A percentile compares a stretch with the other conserved stretches of the same genome.
phyloP scores from a whole-genome alignment of 2,888 invertebrate genomes.

The Macropis europaea region DNA sequence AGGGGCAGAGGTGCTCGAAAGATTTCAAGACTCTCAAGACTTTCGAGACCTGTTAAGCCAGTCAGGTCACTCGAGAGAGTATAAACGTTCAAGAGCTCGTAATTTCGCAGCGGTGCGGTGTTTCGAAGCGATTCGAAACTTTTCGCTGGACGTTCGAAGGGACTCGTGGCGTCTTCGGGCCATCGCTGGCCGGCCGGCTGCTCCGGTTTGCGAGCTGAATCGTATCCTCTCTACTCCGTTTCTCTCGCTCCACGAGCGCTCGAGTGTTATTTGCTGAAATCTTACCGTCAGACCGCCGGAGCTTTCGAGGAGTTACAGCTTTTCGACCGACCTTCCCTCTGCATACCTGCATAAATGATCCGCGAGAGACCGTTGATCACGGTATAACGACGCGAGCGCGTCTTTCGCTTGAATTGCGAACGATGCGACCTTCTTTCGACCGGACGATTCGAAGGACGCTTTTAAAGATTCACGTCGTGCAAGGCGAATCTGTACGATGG shows the following conservation, averaged over 20 bases:
- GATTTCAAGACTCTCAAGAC: constrained; percentile 3
- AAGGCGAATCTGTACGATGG: background rate
- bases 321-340: constrained; percentile 16
- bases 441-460: background rate
- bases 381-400: constrained; percentile 21
- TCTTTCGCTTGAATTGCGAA: too few relatives aligned
- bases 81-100: constrained; percentile 1
- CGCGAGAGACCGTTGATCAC: constrained; percentile 20
- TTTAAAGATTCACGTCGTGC: background rate
- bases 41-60: background rate
- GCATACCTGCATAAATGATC: constrained; percentile 25
- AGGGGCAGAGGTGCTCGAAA: background rate
- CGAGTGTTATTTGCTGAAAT: constrained; percentile 59
- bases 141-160: background rate
- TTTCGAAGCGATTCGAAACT: background rate
- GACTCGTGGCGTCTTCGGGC: constrained; percentile 3
- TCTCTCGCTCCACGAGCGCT: constrained; percentile 2
- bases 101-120: background rate
- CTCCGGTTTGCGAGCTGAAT: background rate
- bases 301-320: constrained; percentile 19
- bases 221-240: background rate
- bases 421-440: too few relatives aligned
- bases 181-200: constrained; percentile 25
- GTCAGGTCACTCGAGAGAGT: background rate
- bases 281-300: constrained; percentile 29